These are phyloP conservation scores for Phallusia fumigata DNA, from an alignment of 23 tunicate genomes.

Conservation along the genomic window DNA sequence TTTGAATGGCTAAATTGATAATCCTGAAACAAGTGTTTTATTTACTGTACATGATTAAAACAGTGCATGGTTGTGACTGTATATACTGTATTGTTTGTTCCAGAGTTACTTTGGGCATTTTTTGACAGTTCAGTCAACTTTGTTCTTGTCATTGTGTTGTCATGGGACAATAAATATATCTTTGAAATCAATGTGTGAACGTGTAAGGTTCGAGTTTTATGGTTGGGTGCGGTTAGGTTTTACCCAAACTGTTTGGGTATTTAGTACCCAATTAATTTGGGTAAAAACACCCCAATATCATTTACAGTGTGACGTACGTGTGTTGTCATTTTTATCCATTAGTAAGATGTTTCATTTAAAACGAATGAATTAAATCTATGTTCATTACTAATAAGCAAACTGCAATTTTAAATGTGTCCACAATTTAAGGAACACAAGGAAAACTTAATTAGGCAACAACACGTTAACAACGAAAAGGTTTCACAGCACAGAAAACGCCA, in stretches of 20 bases:
- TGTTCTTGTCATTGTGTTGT: slow-evolving; percentile 1
- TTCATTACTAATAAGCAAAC: too few species aligned
- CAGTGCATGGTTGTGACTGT: slow-evolving; percentile 1
- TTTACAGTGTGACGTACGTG: too few species aligned
- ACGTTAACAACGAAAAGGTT: too few species aligned
- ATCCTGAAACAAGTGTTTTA: slow-evolving; percentile 2
- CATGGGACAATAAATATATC: not conserved
- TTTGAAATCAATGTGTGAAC: not conserved
- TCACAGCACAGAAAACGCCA: too few species aligned
- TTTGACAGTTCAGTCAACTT: slow-evolving; percentile 3
- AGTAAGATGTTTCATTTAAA: too few species aligned
- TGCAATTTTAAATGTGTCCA: too few species aligned
- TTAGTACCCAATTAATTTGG: not conserved
- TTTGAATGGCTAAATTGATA: slow-evolving; percentile 2
- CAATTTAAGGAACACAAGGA: too few species aligned
- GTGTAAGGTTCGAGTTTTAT: not conserved
- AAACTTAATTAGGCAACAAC: too few species aligned
- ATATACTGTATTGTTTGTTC: not conserved
- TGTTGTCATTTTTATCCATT: too few species aligned
- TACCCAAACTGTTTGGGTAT: slow-evolving; percentile 4
- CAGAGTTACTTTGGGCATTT: not conserved
- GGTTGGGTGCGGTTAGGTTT: slow-evolving; percentile 6
- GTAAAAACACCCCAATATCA: not conserved
- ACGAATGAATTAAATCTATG: too few species aligned
- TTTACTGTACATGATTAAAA: slow-evolving; percentile 1